Conservation (phyloP, 2,888 invertebrate genomes). For the Drosophila recens region DNA sequence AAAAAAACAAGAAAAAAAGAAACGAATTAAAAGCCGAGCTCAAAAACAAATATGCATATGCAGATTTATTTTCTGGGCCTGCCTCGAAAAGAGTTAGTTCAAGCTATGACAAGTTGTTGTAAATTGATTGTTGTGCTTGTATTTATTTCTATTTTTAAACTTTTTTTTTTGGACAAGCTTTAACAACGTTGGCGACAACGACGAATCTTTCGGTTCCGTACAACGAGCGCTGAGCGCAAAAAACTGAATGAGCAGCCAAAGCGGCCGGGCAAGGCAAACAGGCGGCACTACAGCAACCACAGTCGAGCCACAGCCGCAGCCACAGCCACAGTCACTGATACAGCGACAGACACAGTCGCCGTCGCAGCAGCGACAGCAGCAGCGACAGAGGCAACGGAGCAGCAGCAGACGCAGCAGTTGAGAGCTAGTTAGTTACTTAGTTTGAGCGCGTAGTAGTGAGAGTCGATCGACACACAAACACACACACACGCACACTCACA, state of each 20-base stretch:
- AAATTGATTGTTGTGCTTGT: slow-evolving; percentile 13
- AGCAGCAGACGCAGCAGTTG: slow-evolving; percentile 39
- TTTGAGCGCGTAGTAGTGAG: slow-evolving; percentile 75
- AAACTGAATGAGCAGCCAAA: slow-evolving; percentile 79
- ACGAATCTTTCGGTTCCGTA: slow-evolving; percentile 76
- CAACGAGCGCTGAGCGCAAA: slow-evolving; percentile 79
- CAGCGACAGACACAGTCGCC: slow-evolving; percentile 28
- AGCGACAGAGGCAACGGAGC: slow-evolving; percentile 14
- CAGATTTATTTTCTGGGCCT: slow-evolving; percentile 51
- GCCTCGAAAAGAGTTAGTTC: slow-evolving; percentile 53
- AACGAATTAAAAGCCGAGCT: slow-evolving; percentile 1
- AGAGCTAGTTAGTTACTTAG: slow-evolving; percentile 78
- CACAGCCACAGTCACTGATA: slow-evolving; percentile 22
- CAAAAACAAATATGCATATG: slow-evolving; percentile 36
- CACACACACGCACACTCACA: slow-evolving; percentile 24
- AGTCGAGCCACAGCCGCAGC: slow-evolving; percentile 26
- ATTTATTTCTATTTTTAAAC: slow-evolving; percentile 15
- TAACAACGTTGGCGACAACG: slow-evolving; percentile 64
- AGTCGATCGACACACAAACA: slow-evolving; percentile 67
- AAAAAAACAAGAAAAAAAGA: slow-evolving; percentile 28
- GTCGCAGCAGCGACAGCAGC: slow-evolving; percentile 10
- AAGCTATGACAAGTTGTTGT: slow-evolving; percentile 56
- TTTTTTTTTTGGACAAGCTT: slow-evolving; percentile 33
- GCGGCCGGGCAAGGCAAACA: slow-evolving; percentile 78
- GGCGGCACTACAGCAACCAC: slow-evolving; percentile 55